These are phyloP conservation scores for Nephrotoma appendiculata DNA, from an alignment of 2,888 invertebrate genomes.

Conservation along the genomic window DNA sequence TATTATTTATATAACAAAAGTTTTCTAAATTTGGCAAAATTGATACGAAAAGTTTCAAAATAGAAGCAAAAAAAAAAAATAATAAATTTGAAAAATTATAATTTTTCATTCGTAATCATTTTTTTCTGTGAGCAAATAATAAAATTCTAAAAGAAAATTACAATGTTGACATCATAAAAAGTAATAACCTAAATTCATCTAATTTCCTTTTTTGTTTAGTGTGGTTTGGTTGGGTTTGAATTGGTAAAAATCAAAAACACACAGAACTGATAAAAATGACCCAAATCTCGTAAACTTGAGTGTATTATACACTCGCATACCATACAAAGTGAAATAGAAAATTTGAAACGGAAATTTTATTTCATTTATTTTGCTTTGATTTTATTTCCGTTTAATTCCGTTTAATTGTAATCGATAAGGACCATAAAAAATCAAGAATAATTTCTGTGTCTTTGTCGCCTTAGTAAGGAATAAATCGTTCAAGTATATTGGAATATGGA, in stretches of 20 bases:
- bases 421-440: not conserved
- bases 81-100: not conserved
- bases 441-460: not conserved
- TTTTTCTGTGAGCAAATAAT: not conserved
- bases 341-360: not conserved
- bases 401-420: not conserved
- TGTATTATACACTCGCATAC: not conserved
- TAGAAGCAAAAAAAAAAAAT: not conserved
- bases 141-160: not conserved
- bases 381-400: not conserved
- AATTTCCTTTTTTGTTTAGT: not conserved
- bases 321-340: not conserved
- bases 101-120: not conserved
- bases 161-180: not conserved
- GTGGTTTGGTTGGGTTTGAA: not conserved
- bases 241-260: not conserved
- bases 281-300: not conserved
- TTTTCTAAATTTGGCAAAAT: not conserved
- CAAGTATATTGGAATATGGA: not conserved
- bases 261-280: not conserved
- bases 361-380: not conserved
- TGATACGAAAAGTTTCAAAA: not conserved
- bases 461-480: too few relatives aligned
- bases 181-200: not conserved
- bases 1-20: not conserved